Evolutionary conservation across 2,113 vertebrate species (phyloP), one percentile per base, ranked within the genome.

Genomic region (Panthera uncia): DNA sequence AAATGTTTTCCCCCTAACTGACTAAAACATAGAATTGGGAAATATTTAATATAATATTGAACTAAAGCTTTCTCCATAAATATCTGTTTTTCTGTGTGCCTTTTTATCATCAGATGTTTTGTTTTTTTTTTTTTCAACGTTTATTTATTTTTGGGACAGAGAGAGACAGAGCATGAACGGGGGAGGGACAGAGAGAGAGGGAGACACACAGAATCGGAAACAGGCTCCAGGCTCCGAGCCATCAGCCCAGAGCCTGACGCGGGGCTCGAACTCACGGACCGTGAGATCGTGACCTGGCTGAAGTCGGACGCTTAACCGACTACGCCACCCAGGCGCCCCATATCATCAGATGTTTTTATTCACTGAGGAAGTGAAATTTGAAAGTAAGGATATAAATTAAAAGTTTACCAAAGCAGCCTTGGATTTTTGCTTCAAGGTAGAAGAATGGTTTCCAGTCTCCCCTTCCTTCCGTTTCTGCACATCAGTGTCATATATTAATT

Each of bases 301-400:
- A n/a, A n/a, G n/a, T n/a, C n/a, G n/a, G n/a, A n/a, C n/a, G n/a
- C n/a, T n/a, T n/a, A n/a, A n/a, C n/a, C n/a, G n/a, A n/a, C n/a
- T n/a, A n/a, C n/a, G n/a, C n/a, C n/a, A n/a, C n/a, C n/a, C n/a
- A n/a, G n/a, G n/a, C n/a, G n/a, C n/a, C n/a, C n/a, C n/a, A n/a
- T 33, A 91, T 31, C 63, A 73, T 38, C 57, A 55, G 18, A 27
- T 25, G 8, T 36, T 80, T 68, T 89, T 36, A 87, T 36, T n/a
- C 16, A 82, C 1, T 10, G 25, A 95, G 21, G 21, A 85, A 79
- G 25, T 16, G 80, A 63, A 74, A 92, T 85, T 97, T 68, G 13
- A 86, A 94, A 85, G 19, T 45, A 76, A 69, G 93, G 31, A 63
- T 86, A 33, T 25, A 95, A 52, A 95, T 41, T n/a, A 91, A 38